A percentile compares a stretch with the other conserved stretches of the same genome.
These are phyloP conservation scores for Whitmania pigra DNA, from an alignment of 1,140 invertebrate genomes.

Conservation along the genomic window DNA sequence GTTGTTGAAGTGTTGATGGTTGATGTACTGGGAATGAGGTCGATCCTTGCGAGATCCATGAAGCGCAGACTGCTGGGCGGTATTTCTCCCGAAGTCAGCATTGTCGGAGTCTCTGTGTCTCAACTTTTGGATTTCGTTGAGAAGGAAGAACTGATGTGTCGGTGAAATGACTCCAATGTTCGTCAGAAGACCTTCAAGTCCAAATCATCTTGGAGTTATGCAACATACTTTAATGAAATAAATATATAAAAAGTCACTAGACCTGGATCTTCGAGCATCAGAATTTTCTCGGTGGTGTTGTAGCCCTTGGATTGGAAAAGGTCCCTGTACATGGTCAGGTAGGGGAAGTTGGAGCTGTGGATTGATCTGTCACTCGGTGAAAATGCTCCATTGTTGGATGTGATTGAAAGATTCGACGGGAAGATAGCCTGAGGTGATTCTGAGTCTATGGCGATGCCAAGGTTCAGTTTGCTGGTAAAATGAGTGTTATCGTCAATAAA, in stretches of 20 bases:
- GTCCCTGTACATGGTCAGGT: slow-evolving; percentile 8
- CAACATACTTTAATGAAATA: no score
- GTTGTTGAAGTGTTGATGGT: slow-evolving; percentile 3
- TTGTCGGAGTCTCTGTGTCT: background rate
- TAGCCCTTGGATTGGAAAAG: slow-evolving; percentile 2
- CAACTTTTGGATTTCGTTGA: slow-evolving; percentile 11
- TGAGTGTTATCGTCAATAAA: no score
- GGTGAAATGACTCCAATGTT: background rate
- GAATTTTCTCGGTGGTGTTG: background rate
- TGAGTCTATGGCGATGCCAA: background rate
- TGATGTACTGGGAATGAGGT: background rate
- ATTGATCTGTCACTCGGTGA: background rate
- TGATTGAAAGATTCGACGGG: background rate
- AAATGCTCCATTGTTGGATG: background rate
- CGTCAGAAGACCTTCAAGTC: background rate
- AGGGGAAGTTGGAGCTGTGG: background rate
- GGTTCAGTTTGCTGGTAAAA: background rate
- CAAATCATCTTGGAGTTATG: no score
- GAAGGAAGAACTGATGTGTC: slow-evolving; percentile 3
- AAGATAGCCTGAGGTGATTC: background rate
- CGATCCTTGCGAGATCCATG: background rate
- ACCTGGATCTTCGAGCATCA: slow-evolving; percentile 1
- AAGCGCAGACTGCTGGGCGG: background rate
- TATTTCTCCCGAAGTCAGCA: background rate
- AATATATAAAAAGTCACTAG: no score